These are phyloP conservation scores for Cyprinodon brontotheroides DNA, from an alignment of 2,113 vertebrate genomes.

Conservation along the genomic window DNA sequence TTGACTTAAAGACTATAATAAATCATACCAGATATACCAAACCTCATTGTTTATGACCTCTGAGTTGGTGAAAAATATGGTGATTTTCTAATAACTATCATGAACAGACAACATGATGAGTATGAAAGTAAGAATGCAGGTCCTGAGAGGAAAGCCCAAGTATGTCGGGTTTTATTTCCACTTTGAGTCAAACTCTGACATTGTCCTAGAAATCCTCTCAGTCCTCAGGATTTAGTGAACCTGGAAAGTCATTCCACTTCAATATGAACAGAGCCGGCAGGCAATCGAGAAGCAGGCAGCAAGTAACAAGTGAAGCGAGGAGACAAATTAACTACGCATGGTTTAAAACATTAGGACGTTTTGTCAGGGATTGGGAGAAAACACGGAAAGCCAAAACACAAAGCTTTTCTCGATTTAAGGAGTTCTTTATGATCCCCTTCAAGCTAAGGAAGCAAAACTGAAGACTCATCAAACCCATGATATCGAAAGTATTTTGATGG, in stretches of 20 bases:
- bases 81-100: constrained; percentile 6
- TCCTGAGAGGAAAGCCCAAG: neutral
- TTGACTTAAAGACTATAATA: neutral
- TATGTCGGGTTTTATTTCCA: constrained; percentile 42
- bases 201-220: constrained; percentile 47
- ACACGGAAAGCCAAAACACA: neutral
- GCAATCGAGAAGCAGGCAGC: constrained; percentile 14
- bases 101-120: constrained; percentile 23
- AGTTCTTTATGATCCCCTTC: neutral
- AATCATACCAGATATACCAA: neutral
- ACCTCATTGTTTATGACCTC: constrained; percentile 1
- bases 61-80: neutral
- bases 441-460: neutral
- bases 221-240: constrained; percentile 10
- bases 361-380: neutral
- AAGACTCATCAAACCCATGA: no score
- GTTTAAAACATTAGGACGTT: neutral
- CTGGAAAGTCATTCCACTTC: constrained; percentile 45
- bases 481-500: neutral
- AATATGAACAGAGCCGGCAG: constrained; percentile 18
- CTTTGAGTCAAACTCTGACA: constrained; percentile 17
- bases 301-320: constrained; percentile 5
- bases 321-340: neutral
- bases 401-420: constrained; percentile 1
- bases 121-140: neutral